Evolutionary conservation across 2,797 vertebrate species (phyloP).

Genomic region (Periparus ater): DNA sequence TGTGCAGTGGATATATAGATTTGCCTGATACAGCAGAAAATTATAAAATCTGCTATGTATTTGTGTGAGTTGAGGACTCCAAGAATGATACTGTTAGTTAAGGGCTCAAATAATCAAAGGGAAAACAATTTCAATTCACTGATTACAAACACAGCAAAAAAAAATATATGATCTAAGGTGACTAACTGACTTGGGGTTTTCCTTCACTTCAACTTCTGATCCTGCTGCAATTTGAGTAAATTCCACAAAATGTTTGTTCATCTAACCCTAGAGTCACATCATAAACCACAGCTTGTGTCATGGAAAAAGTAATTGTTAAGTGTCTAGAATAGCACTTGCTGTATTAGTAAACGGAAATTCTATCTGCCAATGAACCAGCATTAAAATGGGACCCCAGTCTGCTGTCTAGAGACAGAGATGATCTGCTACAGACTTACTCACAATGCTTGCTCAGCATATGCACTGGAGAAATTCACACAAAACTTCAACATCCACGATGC

Average conservation of each 20-base stretch:
- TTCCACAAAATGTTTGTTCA: not conserved
- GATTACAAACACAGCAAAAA: not conserved
- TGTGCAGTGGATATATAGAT: not conserved
- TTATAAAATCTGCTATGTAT: not conserved
- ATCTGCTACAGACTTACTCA: not conserved
- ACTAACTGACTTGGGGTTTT: not conserved
- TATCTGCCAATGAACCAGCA: not conserved
- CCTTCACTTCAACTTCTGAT: not conserved
- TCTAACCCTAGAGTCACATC: not conserved
- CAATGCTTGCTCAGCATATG: not conserved
- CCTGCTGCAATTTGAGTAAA: constrained; percentile 2
- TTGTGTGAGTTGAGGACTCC: not conserved
- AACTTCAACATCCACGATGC: not conserved
- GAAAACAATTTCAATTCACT: not conserved
- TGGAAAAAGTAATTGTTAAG: constrained; percentile 46
- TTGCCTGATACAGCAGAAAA: not conserved
- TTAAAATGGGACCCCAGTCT: not conserved
- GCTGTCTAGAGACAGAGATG: not conserved
- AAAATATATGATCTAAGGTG: not conserved
- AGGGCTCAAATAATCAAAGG: not conserved
- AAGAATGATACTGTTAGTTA: not conserved
- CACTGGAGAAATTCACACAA: not conserved
- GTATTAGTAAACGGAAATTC: not conserved
- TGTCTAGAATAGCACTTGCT: constrained; percentile 7
- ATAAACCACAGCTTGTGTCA: constrained; percentile 44